Percentiles rank a stretch among this genome's conserved stretches.
Evolutionary conservation across 2,888 invertebrate species (phyloP).

Genomic region (Lithophane socia): DNA sequence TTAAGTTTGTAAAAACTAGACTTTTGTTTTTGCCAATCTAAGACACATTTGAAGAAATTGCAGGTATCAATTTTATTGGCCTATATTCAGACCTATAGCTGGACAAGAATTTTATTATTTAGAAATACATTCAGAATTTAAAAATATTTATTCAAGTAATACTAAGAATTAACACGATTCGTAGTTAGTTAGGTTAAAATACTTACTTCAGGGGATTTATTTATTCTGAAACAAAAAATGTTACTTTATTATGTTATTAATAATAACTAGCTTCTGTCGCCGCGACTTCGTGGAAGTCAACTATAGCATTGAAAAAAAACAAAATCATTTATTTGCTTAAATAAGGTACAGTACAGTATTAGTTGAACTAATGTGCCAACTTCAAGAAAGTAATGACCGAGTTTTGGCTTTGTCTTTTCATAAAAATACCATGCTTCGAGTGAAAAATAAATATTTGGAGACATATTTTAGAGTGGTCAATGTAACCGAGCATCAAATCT

Average conservation of each 20-base stretch:
- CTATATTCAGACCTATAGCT: not conserved
- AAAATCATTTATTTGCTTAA: too few relatives aligned
- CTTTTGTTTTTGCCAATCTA: not conserved
- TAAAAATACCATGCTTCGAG: not conserved
- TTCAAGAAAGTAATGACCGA: not conserved
- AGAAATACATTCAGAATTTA: not conserved
- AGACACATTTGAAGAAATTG: not conserved
- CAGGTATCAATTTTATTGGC: not conserved
- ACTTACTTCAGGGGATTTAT: not conserved
- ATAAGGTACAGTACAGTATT: not conserved
- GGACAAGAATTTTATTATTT: not conserved
- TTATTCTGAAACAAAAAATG: slow-evolving; percentile 8
- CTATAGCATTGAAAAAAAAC: not conserved
- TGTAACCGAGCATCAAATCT: not conserved
- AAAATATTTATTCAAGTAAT: not conserved
- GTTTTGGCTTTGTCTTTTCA: too few relatives aligned
- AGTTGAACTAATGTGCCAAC: not conserved
- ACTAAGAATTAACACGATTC: not conserved
- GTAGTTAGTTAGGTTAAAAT: not conserved
- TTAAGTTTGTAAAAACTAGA: not conserved
- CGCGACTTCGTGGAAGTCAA: not conserved
- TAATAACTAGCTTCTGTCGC: too few relatives aligned
- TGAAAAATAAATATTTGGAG: not conserved
- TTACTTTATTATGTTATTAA: not conserved
- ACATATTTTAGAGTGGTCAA: not conserved